These are phyloP conservation scores for Phaethon lepturus DNA, from an alignment of 2,113 vertebrate genomes.

Conservation along the genomic window DNA sequence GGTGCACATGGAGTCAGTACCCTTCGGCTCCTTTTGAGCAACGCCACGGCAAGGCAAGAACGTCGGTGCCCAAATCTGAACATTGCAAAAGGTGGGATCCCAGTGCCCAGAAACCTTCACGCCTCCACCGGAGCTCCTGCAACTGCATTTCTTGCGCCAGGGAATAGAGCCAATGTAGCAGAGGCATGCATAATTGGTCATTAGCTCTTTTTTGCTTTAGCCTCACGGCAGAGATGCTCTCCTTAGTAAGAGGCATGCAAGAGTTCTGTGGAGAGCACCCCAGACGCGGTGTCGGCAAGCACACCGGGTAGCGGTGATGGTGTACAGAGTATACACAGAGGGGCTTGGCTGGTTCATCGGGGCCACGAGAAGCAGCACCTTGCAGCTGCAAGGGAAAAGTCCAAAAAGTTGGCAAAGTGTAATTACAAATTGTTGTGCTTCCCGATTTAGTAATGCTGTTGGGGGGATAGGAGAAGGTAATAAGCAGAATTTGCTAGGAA, in stretches of 20 bases:
- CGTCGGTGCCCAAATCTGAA: fast-evolving
- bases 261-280: background rate
- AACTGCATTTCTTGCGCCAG: fast-evolving
- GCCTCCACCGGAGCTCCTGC: fast-evolving
- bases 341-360: background rate
- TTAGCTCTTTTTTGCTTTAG: background rate
- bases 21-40: background rate
- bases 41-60: background rate
- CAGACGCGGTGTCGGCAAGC: fast-evolving
- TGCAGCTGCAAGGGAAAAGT: background rate
- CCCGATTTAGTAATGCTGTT: background rate
- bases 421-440: constrained; percentile 32
- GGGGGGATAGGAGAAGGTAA: background rate
- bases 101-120: fast-evolving
- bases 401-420: background rate
- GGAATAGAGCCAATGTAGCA: background rate
- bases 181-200: background rate
- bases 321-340: fast-evolving
- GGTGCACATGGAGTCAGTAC: fast-evolving
- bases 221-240: background rate
- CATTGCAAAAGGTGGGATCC: background rate
- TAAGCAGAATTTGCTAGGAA: constrained; percentile 73
- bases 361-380: background rate
- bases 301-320: background rate
- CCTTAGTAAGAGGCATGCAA: background rate